Percentiles rank a stretch among this genome's conserved stretches.
These are phyloP conservation scores for Hirtodrosophila alboralis DNA, from an alignment of 2,888 invertebrate species.

Conservation along the genomic window DNA sequence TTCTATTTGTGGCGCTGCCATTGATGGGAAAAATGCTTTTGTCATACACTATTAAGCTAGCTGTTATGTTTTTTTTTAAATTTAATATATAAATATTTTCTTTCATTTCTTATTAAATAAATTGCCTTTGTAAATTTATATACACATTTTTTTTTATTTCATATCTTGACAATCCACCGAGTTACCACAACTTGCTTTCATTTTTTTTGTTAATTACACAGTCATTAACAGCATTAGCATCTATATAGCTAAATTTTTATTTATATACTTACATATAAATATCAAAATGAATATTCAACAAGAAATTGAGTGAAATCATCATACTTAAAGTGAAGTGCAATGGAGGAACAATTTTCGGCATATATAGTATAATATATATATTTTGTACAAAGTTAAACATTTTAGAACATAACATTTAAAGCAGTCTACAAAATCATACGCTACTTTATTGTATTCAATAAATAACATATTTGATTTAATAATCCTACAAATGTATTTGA, in stretches of 20 bases:
- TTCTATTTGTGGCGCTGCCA: conserved; percentile 66
- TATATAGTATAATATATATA: conserved; percentile 66
- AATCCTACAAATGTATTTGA: conserved; percentile 9
- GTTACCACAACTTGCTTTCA: conserved; percentile 13
- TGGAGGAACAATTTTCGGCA: conserved; percentile 79
- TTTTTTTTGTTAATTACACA: conserved; percentile 16
- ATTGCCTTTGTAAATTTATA: conserved; percentile 65
- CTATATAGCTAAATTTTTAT: conserved; percentile 24
- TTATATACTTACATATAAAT: conserved; percentile 21
- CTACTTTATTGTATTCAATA: conserved; percentile 77
- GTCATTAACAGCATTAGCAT: conserved; percentile 17
- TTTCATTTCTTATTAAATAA: conserved; percentile 62
- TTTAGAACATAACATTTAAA: conserved; percentile 72
- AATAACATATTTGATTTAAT: conserved; percentile 52
- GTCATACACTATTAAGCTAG: conserved; percentile 75
- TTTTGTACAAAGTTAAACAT: conserved; percentile 78
- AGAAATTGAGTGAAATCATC: conserved; percentile 65
- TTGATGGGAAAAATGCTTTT: conserved; percentile 67
- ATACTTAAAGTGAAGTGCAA: conserved; percentile 53
- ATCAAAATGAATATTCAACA: conserved; percentile 36
- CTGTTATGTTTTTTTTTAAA: conserved; percentile 62
- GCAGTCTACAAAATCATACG: conserved; percentile 67
- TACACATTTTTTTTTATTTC: conserved; percentile 9
- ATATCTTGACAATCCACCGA: conserved; percentile 72
- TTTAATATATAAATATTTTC: conserved; percentile 47